Base-by-base conservation (phyloP, 2,888 invertebrate genomes). In the Latheticus oryzae region DNA sequence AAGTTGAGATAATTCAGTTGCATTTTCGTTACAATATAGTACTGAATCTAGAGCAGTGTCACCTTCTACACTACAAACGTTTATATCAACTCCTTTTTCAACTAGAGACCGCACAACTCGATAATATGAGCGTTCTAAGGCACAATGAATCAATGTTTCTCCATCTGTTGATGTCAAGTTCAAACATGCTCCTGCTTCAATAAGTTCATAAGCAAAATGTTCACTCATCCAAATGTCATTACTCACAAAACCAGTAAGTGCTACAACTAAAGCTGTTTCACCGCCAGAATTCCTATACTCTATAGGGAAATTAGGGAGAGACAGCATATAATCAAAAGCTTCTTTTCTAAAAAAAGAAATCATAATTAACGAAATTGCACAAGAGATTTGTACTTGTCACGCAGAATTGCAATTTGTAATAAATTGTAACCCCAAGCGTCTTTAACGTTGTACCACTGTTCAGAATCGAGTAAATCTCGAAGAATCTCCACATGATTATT, bases 391-490 rank as follows among this genome's bases (percentile, higher is more conserved):
- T 28, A 45, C 45, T 17, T 30, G 5, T 45, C 45, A 11, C 11
- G 30, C 4, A 45, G 12, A 19, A 45, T 12, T 5, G 45, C 45
- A n/a, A 45, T 45, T 19, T 45, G 45, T 12, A 45, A 3, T 7
- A 45, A 12, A 9, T 12, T 32, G n/a, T 30, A 30, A 2, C 45
- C 45, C 5, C 9, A 5, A 2, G 3, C n/a, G 28, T 45, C 45
- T n/a, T 4, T 17, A 8, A 19, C 13, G 5, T 28, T 45, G 19
- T 45, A 45, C 45, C 30, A 30, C 19, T 19, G 11, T 0, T 30
- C 30, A 11, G 45, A 45, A 12, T 30, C 45, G 1, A 45, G 19
- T n/a, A 30, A 16, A 9, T 45, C 32, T 3, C 7, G 9, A 7
- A 45, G 16, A 3, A 45, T 3, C 7, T 17, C 45, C 1, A 45